phyloP scores from a whole-genome alignment of 2,888 invertebrate genomes.

The Liopterus haemorrhoidalis region DNA sequence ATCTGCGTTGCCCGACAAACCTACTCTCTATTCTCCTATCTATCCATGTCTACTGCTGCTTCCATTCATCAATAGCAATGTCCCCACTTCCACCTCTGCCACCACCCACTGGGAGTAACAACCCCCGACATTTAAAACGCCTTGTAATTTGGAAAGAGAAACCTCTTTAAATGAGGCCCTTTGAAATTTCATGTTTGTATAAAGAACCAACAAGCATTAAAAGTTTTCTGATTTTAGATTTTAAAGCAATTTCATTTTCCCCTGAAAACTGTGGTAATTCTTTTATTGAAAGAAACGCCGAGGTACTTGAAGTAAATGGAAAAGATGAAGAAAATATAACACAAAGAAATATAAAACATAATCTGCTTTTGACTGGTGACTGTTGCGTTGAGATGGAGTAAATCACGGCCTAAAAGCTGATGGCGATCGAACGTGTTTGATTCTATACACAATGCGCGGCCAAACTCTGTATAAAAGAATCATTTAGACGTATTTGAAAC shows the following conservation, averaged over 20 bases:
- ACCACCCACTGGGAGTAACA: too few relatives aligned
- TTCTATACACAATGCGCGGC: constrained; percentile 9
- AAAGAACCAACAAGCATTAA: constrained; percentile 7
- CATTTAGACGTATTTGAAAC: too few relatives aligned
- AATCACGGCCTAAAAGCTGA: constrained; percentile 15
- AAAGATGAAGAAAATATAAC: constrained; percentile 22
- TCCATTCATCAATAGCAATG: too few relatives aligned
- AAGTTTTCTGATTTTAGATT: constrained; percentile 19
- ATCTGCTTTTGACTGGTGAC: constrained; percentile 28
- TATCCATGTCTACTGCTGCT: too few relatives aligned
- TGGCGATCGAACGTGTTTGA: constrained; percentile 18
- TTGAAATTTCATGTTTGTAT: constrained; percentile 14
- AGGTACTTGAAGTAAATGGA: constrained; percentile 15
- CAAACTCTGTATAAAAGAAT: too few relatives aligned
- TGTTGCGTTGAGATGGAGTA: constrained; percentile 11
- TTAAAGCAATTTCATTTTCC: constrained; percentile 22
- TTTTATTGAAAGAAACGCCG: constrained; percentile 32
- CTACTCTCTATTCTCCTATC: too few relatives aligned
- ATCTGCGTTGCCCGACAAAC: too few relatives aligned
- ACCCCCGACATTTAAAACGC: too few relatives aligned
- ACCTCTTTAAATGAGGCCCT: too few relatives aligned
- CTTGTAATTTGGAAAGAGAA: too few relatives aligned
- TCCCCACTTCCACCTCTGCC: too few relatives aligned
- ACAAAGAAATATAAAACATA: constrained; percentile 30
- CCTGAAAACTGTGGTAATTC: constrained; percentile 19